Evolutionary conservation across 2,888 invertebrate genomes (phyloP), one percentile per base, ranked within the genome.

Genomic region (Nemotelus nigrinus): DNA sequence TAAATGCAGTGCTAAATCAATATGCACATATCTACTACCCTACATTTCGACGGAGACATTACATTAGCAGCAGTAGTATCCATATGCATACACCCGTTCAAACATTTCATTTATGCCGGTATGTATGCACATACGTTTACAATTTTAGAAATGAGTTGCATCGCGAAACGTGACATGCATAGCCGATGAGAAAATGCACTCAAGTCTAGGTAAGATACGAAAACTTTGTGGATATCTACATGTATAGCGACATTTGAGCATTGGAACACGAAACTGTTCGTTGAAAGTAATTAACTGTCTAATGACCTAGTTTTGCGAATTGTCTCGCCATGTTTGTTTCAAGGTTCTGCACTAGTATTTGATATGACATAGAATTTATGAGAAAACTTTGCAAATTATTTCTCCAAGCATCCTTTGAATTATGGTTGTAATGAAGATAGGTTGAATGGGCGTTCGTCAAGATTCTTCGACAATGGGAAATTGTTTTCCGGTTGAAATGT

Each of bases 291-390:
- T 70, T 70, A 70, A 70, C 2, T 70, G 70, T 70, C 70, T 70
- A 70, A 70, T 70, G 70, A 70, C 70, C 70, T 44, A 70, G 70
- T 70, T 70, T 50, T 70, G 25, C 25, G 43, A 70, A 70, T 45
- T 47, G 70, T 70, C 70, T 70, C 70, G 44, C 55, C 70, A 70
- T 70, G 70, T 70, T 70, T 53, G 70, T 70, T 53, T 70, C 70
- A 70, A 70, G 70, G 70, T 70, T 70, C 55, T 53, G 53, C 70
- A 70, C 55, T 70, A 65, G 4, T n/a, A 60, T 60, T 60, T 60
- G 4, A n/a, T 7, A 60, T 43, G 10, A 2, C 25, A 43, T 7
- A 60, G 41, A 25, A 25, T 25, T 25, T 25, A 25, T 25, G 25
- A 25, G 25, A 25, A 25, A 25, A 25, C 25, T 25, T 25, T 25